Evolutionary conservation across 2,888 invertebrate species (phyloP).

Genomic region (Eustalomyia histrio): DNA sequence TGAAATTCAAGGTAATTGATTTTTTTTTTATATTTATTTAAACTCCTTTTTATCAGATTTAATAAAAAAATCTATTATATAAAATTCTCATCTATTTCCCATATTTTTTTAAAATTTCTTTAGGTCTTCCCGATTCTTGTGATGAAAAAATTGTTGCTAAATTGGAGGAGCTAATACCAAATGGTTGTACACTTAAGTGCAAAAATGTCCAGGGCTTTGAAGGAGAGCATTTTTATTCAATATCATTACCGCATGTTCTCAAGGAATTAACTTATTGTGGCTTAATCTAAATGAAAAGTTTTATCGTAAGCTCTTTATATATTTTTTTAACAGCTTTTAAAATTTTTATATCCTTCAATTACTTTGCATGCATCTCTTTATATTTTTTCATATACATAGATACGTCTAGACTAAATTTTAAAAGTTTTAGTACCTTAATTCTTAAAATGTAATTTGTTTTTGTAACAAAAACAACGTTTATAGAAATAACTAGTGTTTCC

Average conservation of each 20-base stretch:
- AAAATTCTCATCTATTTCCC: no score
- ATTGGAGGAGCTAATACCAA: conserved; percentile 67
- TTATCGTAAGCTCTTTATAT: not conserved
- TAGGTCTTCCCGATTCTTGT: conserved; percentile 65
- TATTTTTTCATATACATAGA: not conserved
- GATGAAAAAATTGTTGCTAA: conserved; percentile 59
- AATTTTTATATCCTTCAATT: not conserved
- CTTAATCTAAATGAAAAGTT: conserved; percentile 16
- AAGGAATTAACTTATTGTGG: conserved; percentile 51
- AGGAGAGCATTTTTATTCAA: conserved; percentile 60
- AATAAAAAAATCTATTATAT: no score
- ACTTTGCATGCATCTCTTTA: not conserved
- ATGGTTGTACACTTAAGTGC: conserved; percentile 64
- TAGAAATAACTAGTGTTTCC: no score
- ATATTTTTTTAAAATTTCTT: not conserved
- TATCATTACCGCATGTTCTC: conserved; percentile 58
- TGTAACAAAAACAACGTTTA: no score
- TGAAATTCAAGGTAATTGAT: conserved; percentile 69
- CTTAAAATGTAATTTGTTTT: no score
- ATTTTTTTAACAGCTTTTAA: not conserved
- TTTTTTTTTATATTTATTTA: no score
- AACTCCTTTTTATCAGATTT: no score
- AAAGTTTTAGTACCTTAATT: no score
- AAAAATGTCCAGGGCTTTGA: conserved; percentile 56
- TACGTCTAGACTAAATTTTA: no score